Conservation (phyloP, 2,113 vertebrate genomes). For the Corythornis cristatus region DNA sequence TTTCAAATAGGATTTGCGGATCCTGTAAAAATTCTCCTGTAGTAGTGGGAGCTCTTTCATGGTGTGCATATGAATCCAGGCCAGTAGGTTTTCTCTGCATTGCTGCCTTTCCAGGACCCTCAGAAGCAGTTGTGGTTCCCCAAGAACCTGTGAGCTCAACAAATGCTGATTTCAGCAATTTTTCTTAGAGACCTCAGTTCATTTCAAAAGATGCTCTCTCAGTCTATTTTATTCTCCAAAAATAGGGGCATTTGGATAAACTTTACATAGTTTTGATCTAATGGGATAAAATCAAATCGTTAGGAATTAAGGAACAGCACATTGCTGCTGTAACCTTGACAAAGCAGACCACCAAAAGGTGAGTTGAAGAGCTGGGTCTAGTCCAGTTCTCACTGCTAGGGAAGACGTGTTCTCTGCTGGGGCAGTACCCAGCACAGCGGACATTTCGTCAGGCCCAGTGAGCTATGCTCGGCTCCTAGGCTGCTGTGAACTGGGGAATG, state of each 20-base stretch:
- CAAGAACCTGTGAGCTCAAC: not conserved
- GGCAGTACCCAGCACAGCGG: accelerated
- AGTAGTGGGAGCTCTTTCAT: conserved; percentile 1
- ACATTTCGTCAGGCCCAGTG: accelerated
- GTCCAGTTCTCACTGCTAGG: not conserved
- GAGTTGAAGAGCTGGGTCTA: not conserved
- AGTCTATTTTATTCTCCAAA: not conserved
- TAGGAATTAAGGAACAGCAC: not conserved
- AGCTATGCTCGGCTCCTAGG: accelerated
- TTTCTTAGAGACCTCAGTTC: not conserved
- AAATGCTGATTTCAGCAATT: not conserved
- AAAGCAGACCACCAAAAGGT: not conserved
- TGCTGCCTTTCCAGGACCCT: not conserved
- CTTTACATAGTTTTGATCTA: not conserved
- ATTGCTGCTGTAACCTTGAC: not conserved
- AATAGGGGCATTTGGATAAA: not conserved
- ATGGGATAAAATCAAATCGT: accelerated
- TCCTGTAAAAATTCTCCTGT: conserved; percentile 28
- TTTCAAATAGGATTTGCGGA: conserved; percentile 40
- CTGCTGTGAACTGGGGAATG: not conserved
- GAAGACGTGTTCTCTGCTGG: accelerated
- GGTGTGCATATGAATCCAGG: not conserved
- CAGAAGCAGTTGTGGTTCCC: not conserved
- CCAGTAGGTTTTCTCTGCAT: not conserved
- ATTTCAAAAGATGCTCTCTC: not conserved